These are phyloP conservation scores for Prorops nasuta DNA, from an alignment of 1,140 invertebrate species.

Conservation along the genomic window DNA sequence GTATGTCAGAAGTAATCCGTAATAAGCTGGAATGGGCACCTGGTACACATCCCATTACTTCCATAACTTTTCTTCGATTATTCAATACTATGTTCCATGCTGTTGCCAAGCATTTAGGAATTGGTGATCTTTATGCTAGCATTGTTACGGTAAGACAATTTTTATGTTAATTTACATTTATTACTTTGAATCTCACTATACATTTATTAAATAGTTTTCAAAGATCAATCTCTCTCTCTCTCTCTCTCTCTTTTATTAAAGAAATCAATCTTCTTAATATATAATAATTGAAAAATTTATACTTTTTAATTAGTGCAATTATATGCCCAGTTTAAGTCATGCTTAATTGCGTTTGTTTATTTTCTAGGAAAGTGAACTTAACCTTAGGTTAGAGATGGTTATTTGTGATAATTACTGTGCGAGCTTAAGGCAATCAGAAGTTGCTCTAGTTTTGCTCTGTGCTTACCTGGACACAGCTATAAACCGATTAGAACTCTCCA, in stretches of 20 bases:
- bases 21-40: slow-evolving; percentile 68
- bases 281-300: no score
- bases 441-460: slow-evolving; percentile 71
- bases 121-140: slow-evolving; percentile 52
- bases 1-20: slow-evolving; percentile 71
- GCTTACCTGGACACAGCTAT: slow-evolving; percentile 62
- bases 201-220: no score
- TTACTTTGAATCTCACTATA: not conserved
- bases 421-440: slow-evolving; percentile 64
- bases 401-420: slow-evolving; percentile 69
- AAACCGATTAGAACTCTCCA: slow-evolving; percentile 35
- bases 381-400: slow-evolving; percentile 69
- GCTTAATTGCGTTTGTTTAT: slow-evolving; percentile 5
- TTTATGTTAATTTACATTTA: slow-evolving; percentile 3
- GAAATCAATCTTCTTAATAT: no score
- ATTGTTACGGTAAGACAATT: slow-evolving; percentile 36
- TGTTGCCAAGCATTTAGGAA: slow-evolving; percentile 54
- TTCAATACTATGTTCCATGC: slow-evolving; percentile 63
- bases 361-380: slow-evolving; percentile 60
- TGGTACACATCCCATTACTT: slow-evolving; percentile 60
- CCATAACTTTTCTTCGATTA: slow-evolving; percentile 67
- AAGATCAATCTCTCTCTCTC: no score
- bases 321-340: no score
- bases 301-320: no score
- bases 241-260: no score